phyloP scores from a whole-genome alignment of 2,113 vertebrate species.

The Podarcis cretensis region DNA sequence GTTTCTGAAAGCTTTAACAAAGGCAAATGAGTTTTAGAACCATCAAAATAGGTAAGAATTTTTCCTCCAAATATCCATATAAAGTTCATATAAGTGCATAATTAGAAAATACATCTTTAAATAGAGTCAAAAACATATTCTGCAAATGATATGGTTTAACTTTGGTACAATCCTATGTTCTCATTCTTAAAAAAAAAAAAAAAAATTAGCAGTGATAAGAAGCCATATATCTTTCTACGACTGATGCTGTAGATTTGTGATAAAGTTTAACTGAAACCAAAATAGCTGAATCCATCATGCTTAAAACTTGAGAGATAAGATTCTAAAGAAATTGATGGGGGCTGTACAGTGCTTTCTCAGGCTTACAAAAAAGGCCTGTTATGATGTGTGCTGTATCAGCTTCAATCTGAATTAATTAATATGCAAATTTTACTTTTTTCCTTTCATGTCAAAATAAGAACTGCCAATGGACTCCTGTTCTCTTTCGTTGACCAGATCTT shows the following conservation, averaged over 20 bases:
- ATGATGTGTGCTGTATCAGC: constrained; percentile 60
- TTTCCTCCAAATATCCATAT: constrained; percentile 71
- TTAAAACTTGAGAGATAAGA: constrained; percentile 62
- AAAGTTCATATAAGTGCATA: constrained; percentile 76
- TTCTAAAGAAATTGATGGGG: constrained; percentile 61
- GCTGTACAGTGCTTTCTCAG: constrained; percentile 39
- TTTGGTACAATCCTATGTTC: constrained; percentile 70
- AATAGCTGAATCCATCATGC: constrained; percentile 66
- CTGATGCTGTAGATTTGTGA: constrained; percentile 65
- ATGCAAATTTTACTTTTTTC: constrained; percentile 57
- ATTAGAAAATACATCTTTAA: constrained; percentile 78
- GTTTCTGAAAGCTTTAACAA: constrained; percentile 64
- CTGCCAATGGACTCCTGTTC: constrained; percentile 47
- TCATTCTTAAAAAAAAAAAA: constrained; percentile 12
- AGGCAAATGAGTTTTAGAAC: constrained; percentile 53
- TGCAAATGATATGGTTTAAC: constrained; percentile 58
- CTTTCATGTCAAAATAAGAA: constrained; percentile 62
- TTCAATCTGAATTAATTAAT: constrained; percentile 64
- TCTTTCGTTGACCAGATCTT: background rate
- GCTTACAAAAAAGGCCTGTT: constrained; percentile 65
- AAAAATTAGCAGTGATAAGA: too few species aligned
- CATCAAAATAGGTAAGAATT: constrained; percentile 62
- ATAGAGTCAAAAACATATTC: constrained; percentile 71
- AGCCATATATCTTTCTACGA: constrained; percentile 51
- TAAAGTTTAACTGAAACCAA: constrained; percentile 67